These are phyloP conservation scores for Myanophis thanlyinensis DNA, from an alignment of 2,113 vertebrate genomes.

Conservation along the genomic window DNA sequence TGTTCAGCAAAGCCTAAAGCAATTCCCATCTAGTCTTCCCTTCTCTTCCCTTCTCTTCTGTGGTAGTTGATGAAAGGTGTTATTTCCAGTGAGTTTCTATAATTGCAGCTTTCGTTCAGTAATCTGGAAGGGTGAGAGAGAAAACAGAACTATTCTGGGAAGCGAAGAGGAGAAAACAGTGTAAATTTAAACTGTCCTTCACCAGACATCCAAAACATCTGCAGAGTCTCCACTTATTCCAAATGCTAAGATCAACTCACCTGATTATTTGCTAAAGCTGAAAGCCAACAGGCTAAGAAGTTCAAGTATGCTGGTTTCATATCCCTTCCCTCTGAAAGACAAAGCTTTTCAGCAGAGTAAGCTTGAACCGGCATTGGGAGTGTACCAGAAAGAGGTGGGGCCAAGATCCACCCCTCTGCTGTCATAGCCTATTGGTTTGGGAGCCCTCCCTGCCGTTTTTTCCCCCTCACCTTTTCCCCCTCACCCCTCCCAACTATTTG, in stretches of 20 bases:
- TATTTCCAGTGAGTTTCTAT: not conserved
- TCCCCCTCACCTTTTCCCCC: not conserved
- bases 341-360: not conserved
- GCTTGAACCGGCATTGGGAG: not conserved
- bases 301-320: not conserved
- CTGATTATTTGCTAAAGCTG: not conserved
- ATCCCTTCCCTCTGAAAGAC: not conserved
- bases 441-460: slow-evolving; percentile 56
- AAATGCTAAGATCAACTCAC: slow-evolving; percentile 42
- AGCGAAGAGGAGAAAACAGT: not conserved
- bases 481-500: not conserved
- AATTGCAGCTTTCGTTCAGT: not conserved
- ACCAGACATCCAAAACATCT: not conserved
- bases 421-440: slow-evolving; percentile 41
- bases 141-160: not conserved
- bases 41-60: not conserved
- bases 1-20: not conserved
- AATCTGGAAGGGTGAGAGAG: not conserved
- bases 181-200: not conserved
- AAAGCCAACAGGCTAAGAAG: not conserved
- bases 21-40: not conserved
- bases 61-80: not conserved
- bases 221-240: not conserved
- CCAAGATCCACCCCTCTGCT: not conserved
- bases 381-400: slow-evolving; percentile 46